Base-by-base conservation (phyloP, 2,113 vertebrate genomes). In the Bolborhynchus lineola region DNA sequence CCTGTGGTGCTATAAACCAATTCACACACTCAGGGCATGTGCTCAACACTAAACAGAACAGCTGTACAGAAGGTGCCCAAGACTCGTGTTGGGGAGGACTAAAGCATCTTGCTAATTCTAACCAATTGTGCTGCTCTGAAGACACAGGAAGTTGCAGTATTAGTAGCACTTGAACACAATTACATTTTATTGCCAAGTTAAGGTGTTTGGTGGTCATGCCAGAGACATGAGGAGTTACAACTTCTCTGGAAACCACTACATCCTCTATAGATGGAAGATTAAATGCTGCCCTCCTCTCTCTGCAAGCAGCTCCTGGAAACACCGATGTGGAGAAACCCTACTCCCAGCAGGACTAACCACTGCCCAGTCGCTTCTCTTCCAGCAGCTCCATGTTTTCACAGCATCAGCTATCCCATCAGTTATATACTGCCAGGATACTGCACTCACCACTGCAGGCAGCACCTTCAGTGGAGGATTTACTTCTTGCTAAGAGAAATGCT, bases 151-250 rank as follows among this genome's bases (percentile, higher is more conserved):
- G 24, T 76, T 67, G 62, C 82, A 84, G 77, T 69, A 37, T 26
- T 69, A 19, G 24, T 69, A 19, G 1, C 78, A 81, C 80, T 87
- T 42, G 64, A 35, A 72, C 88, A 78, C 62, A 82, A 65, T 69
- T 28, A 82, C n/a, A 47, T 52, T 89, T 89, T 94, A 89, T 96
- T 96, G 88, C 90, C 6, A 5, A 65, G 77, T 76, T 67, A 72
- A 80, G 78, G 82, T 41, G 77, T 29, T 67, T 50, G 7, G 6
- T 75, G 86, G 26, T 76, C 50, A 86, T 2, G 4, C 67, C 33
- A 70, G 52, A 79, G 33, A 67, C 17, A 20, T 3, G 44, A 88
- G 57, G 62, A 60, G 55, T 83, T 68, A 19, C n/a, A 92, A 3
- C 92, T 65, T 75, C 28, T 75, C 77, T 63, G 82, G 72, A 70